Evolutionary conservation across 2,113 vertebrate genomes (phyloP), one percentile per base, ranked within the genome.

Genomic region (Thamnophis sirtalis): DNA sequence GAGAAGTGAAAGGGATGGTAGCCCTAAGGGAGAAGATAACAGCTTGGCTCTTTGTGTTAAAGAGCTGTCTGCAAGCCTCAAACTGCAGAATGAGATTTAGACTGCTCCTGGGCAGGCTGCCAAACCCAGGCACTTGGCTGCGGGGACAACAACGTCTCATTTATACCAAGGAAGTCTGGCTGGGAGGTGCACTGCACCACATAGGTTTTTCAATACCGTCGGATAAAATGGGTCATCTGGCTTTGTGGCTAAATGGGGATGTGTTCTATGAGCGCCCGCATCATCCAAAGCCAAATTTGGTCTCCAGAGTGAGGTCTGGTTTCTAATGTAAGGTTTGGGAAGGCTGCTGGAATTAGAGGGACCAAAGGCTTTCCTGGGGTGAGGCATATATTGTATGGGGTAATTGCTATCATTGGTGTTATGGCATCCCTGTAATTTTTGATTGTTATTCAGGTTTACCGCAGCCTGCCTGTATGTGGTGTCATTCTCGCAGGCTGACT

Each of bases 11-110:
- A 96, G 96, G 95, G 96, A 97, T 96, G 96, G 96, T 96, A 94
- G 96, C 96, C 96, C 96, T 96, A 95, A 97, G 96, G 96, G 96
- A 97, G 94, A 95, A 96, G 96, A 96, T 96, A 97, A 96, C 96
- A 97, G 96, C 96, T 96, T 96, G 95, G 95, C 96, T 96, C 96
- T 95, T 95, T 96, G 96, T 95, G 96, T 96, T 97, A 96, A 97
- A 97, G 95, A 96, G 95, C 96, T 97, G 96, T 95, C 96, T 96
- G 96, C 93, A 88, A 96, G 96, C 96, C 95, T 96, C 95, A 96
- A 95, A 95, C 95, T 96, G 96, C 96, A 93, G 96, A 95, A 95
- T 86, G 95, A 95, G 95, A 93, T 93, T 91, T 94, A 89, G 96
- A 96, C 93, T 56, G 68, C 95, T 9, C 33, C 90, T 5, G 91